Base-by-base conservation (phyloP, 1,140 invertebrate genomes). In the Drosophila guanche region DNA sequence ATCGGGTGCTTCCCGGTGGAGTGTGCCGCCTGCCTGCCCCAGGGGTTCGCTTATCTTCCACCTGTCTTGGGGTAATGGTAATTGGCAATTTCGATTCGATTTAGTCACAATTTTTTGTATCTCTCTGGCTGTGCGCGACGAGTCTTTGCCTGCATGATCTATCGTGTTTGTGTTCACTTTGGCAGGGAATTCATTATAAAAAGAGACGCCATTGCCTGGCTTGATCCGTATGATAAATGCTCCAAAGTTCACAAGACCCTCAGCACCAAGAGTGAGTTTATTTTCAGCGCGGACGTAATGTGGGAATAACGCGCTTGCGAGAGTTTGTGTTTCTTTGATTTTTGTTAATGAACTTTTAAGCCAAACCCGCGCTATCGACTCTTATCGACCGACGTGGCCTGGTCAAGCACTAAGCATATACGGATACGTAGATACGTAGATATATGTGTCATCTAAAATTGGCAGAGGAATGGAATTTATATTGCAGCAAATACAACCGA, bases 31-130 rank as follows among this genome's bases (percentile, higher is more conserved):
- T 37, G 33, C 33, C 63, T 51, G 41, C 37, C 22, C 45, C 25
- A 43, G 41, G 48, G 62, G 5, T 16, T 46, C 14, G 2, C 59
- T 85, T 80, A 77, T 81, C 73, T 47, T 16, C 68, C 40, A 47
- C 27, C 27, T 52, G 52, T 23, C 70, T 65, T 59, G 71, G 59
- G 33, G 42, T 12, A n/a, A 69, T 68, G 63, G 68, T 86, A 85
- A 85, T 86, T 63, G 22, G 40, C 70, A 55, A 83, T 78, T 88
- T 83, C 66, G 63, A 58, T 66, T 37, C 59, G 57, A 66, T 85
- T 88, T 88, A 75, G 81, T 86, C 81, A 85, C 69, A 69, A 52
- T 67, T 79, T 79, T 14, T 10, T 40, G n/a, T 74, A 69, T 74
- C 59, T 54, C 20, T 20, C 20, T 70, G 59, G 46, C 47, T 41